Percentiles rank a stretch among this genome's conserved stretches.
Conservation (phyloP, 2,888 invertebrate species). For the Nowickia ferox region DNA sequence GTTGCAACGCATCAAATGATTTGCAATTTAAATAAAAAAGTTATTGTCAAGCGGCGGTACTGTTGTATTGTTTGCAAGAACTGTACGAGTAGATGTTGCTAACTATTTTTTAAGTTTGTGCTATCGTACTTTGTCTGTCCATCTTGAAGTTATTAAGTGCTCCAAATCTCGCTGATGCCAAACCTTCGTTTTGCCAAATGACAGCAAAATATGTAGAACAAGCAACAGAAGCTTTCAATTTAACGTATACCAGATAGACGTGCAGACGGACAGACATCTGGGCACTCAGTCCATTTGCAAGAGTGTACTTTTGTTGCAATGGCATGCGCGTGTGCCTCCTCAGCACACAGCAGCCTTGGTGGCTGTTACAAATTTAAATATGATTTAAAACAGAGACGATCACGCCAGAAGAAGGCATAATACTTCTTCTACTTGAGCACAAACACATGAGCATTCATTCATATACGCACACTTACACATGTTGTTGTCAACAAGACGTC, state of each 20-base stretch:
- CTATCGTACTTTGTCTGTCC: slow-evolving; percentile 6
- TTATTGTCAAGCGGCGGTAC: slow-evolving; percentile 65
- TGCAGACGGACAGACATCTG: slow-evolving; percentile 5
- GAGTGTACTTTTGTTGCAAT: slow-evolving; percentile 43
- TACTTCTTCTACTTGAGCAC: background rate
- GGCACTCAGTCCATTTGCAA: background rate
- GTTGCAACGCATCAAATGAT: slow-evolving; percentile 64
- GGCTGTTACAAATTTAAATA: slow-evolving; percentile 72
- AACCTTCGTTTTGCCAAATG: slow-evolving; percentile 66
- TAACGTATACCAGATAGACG: slow-evolving; percentile 41
- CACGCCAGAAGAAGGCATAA: background rate
- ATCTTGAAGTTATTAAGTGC: slow-evolving; percentile 71
- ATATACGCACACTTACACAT: slow-evolving; percentile 13
- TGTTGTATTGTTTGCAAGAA: slow-evolving; percentile 39
- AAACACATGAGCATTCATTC: slow-evolving; percentile 21
- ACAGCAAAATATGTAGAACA: slow-evolving; percentile 71
- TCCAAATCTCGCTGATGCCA: slow-evolving; percentile 66
- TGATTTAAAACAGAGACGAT: slow-evolving; percentile 69
- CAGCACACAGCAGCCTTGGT: slow-evolving; percentile 47
- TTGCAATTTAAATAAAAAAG: slow-evolving; percentile 72
- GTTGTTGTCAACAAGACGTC: slow-evolving; percentile 51
- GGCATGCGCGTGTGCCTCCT: slow-evolving; percentile 64
- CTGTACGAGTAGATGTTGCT: slow-evolving; percentile 15
- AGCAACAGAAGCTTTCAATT: slow-evolving; percentile 69
- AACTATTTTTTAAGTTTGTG: slow-evolving; percentile 33